Evolutionary conservation across 2,113 vertebrate species (phyloP).

Genomic region (Mungos mungo): DNA sequence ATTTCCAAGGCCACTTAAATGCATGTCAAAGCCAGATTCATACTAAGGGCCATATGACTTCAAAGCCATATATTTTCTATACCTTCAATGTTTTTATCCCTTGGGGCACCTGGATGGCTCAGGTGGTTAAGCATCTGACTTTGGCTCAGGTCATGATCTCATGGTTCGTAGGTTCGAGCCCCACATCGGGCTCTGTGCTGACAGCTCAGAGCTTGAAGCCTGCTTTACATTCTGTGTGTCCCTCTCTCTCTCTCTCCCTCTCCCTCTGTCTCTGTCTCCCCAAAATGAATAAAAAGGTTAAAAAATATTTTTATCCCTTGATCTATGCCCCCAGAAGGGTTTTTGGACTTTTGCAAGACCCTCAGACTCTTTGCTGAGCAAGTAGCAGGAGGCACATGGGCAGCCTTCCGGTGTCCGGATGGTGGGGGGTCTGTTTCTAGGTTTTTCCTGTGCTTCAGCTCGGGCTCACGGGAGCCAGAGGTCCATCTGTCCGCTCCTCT

Average conservation of each 20-base stretch:
- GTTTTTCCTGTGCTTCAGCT: too few species aligned
- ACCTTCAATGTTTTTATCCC: not conserved
- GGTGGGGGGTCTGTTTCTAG: not conserved
- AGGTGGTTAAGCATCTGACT: too few species aligned
- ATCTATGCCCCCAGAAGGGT: too few species aligned
- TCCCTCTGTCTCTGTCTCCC: too few species aligned
- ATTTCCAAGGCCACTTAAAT: conserved; percentile 17
- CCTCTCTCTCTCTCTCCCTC: too few species aligned
- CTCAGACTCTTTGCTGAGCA: not conserved
- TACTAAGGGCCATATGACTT: not conserved
- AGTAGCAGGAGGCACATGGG: not conserved
- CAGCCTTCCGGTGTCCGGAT: not conserved
- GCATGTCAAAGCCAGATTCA: not conserved
- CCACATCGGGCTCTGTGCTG: accelerated
- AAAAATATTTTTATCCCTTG: not conserved
- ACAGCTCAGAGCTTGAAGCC: too few species aligned
- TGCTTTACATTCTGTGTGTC: too few species aligned
- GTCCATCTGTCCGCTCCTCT: not conserved
- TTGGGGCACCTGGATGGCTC: not conserved
- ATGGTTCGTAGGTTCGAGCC: too few species aligned
- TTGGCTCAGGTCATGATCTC: too few species aligned
- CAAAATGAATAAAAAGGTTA: too few species aligned
- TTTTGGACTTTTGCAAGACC: not conserved
- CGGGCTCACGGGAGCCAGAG: not conserved
- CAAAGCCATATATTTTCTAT: not conserved